Percentiles rank a stretch among this genome's conserved stretches.
Conservation (phyloP, 2,888 invertebrate species). For the Nomada fabriciana region DNA sequence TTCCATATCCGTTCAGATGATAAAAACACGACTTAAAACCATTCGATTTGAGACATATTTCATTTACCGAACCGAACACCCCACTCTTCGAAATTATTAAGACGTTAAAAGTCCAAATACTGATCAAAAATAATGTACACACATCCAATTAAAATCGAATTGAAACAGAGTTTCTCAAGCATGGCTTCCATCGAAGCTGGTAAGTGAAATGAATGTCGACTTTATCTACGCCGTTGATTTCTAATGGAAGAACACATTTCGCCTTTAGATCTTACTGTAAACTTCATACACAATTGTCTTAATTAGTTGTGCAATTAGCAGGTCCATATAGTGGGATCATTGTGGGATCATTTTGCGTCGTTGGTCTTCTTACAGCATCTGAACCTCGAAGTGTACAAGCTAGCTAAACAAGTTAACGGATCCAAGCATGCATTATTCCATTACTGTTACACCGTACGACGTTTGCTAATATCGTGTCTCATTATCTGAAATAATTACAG, state of each 20-base stretch:
- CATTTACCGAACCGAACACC: too few species aligned
- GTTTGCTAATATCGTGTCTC: slow-evolving; percentile 60
- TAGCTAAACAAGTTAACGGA: slow-evolving; percentile 60
- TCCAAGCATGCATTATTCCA: slow-evolving; percentile 62
- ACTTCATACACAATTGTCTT: slow-evolving; percentile 74
- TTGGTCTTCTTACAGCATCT: slow-evolving; percentile 52
- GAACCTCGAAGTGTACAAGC: slow-evolving; percentile 7
- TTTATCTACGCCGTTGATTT: slow-evolving; percentile 29
- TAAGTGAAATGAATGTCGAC: neutral
- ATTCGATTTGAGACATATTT: too few species aligned
- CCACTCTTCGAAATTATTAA: too few species aligned
- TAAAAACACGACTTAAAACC: too few species aligned
- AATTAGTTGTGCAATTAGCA: slow-evolving; percentile 79
- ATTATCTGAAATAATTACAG: slow-evolving; percentile 70
- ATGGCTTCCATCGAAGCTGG: neutral
- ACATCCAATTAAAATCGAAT: too few species aligned
- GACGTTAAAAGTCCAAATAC: too few species aligned
- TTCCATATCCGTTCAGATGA: too few species aligned
- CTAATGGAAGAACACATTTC: slow-evolving; percentile 23
- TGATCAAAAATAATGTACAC: too few species aligned
- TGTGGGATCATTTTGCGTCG: slow-evolving; percentile 7
- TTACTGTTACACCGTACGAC: slow-evolving; percentile 24
- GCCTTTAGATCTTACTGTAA: slow-evolving; percentile 27
- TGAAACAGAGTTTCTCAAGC: neutral
- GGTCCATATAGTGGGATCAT: slow-evolving; percentile 51